Conservation (phyloP, 1,140 invertebrate species). For the Eupeodes corollae region DNA sequence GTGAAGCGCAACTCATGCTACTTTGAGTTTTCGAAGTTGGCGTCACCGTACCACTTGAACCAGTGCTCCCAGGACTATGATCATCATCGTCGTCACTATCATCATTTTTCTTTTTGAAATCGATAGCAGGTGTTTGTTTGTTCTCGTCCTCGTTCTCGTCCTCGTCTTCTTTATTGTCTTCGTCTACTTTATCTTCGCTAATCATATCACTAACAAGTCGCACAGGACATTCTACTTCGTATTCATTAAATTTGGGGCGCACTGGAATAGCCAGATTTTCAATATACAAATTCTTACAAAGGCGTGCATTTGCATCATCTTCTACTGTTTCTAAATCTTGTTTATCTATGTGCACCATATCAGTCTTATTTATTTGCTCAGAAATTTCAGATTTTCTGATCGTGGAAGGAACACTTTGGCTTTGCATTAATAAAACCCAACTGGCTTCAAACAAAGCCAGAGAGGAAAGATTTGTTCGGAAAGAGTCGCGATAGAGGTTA, state of each 20-base stretch:
- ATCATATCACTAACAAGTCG: constrained; percentile 13
- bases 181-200: constrained; percentile 13
- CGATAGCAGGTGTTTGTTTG: constrained; percentile 27
- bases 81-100: constrained; percentile 42
- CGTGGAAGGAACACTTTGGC: no score
- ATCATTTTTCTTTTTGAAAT: constrained; percentile 29
- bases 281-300: neutral
- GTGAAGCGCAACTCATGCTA: constrained; percentile 42
- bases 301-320: neutral
- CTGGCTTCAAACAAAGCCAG: no score
- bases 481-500: no score
- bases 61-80: constrained; percentile 46
- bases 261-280: neutral
- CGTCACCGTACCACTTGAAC: constrained; percentile 47
- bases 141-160: constrained; percentile 33
- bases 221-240: constrained; percentile 37
- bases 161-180: constrained; percentile 31
- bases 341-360: no score
- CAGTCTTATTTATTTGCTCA: no score
- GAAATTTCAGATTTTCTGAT: no score
- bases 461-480: no score
- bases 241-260: constrained; percentile 8
- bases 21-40: constrained; percentile 34
- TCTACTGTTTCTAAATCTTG: no score
- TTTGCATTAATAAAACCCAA: no score